These are phyloP conservation scores for Blera fallax DNA, from an alignment of 2,888 invertebrate species.

Conservation along the genomic window DNA sequence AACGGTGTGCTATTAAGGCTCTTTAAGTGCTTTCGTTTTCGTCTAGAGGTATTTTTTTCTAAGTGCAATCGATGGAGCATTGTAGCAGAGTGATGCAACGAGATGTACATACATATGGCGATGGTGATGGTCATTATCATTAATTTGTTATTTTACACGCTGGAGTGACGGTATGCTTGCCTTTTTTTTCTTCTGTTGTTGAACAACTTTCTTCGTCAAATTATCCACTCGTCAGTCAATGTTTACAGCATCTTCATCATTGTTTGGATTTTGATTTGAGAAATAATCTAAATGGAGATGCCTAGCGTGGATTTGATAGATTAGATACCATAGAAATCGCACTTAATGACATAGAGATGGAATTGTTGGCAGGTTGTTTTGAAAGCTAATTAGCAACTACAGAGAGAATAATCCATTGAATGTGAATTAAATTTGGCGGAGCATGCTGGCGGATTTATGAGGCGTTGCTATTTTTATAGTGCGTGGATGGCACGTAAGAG, in stretches of 20 bases:
- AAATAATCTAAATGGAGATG: not conserved
- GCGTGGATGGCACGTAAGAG: too few species aligned
- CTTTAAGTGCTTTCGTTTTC: constrained; percentile 61
- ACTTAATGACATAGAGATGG: not conserved
- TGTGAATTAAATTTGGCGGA: not conserved
- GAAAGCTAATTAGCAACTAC: not conserved
- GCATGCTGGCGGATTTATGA: not conserved
- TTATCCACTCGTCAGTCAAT: not conserved
- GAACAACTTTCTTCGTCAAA: constrained; percentile 37
- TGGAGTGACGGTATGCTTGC: not conserved
- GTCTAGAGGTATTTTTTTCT: constrained; percentile 6
- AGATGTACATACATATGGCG: not conserved
- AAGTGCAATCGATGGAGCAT: not conserved
- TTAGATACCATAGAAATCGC: not conserved
- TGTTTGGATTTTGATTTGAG: not conserved
- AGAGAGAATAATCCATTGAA: not conserved
- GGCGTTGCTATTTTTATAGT: too few species aligned
- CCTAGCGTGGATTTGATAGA: not conserved
- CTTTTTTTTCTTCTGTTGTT: not conserved
- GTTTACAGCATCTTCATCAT: not conserved
- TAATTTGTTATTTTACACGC: constrained; percentile 24
- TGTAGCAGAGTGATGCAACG: constrained; percentile 25
- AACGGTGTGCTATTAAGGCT: constrained; percentile 39
- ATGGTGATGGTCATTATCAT: constrained; percentile 27
- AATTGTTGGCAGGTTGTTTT: not conserved